Evolutionary conservation across 2,888 invertebrate species (phyloP).

Genomic region (Tenthredo notha): DNA sequence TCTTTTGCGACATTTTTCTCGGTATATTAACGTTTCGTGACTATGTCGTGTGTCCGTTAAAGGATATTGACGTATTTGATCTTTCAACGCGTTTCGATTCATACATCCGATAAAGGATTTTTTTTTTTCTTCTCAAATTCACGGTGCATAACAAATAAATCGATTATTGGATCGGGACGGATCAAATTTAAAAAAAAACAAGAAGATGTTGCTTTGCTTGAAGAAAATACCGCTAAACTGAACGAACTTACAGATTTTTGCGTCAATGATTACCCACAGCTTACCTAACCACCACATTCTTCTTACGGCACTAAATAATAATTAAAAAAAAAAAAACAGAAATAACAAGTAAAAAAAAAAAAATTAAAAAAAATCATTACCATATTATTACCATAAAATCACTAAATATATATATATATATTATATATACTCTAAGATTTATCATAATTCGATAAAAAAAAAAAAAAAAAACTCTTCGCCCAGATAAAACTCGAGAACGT

Average conservation of each 20-base stretch:
- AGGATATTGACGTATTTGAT: background rate
- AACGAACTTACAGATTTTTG: slow-evolving; percentile 41
- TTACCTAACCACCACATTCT: slow-evolving; percentile 48
- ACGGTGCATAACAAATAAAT: background rate
- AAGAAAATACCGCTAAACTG: slow-evolving; percentile 40
- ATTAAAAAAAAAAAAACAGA: background rate
- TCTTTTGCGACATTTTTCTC: slow-evolving; percentile 28
- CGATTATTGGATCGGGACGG: background rate
- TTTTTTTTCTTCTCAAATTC: background rate
- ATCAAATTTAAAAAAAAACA: too few species aligned
- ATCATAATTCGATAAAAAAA: slow-evolving; percentile 38
- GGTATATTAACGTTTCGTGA: slow-evolving; percentile 12
- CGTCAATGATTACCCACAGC: slow-evolving; percentile 49
- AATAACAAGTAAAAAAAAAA: background rate
- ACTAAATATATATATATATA: background rate
- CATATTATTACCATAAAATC: slow-evolving; percentile 15
- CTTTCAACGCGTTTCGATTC: slow-evolving; percentile 1
- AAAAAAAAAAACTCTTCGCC: slow-evolving; percentile 16
- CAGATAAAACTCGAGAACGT: slow-evolving; percentile 33
- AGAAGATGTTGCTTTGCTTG: slow-evolving; percentile 11
- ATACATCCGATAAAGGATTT: background rate
- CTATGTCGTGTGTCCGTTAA: background rate
- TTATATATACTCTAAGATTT: slow-evolving; percentile 36
- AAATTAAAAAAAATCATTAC: slow-evolving; percentile 4
- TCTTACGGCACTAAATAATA: slow-evolving; percentile 43